Evolutionary conservation across 2,888 invertebrate species (phyloP), one percentile per base, ranked within the genome.

Genomic region (Folsomia candida): DNA sequence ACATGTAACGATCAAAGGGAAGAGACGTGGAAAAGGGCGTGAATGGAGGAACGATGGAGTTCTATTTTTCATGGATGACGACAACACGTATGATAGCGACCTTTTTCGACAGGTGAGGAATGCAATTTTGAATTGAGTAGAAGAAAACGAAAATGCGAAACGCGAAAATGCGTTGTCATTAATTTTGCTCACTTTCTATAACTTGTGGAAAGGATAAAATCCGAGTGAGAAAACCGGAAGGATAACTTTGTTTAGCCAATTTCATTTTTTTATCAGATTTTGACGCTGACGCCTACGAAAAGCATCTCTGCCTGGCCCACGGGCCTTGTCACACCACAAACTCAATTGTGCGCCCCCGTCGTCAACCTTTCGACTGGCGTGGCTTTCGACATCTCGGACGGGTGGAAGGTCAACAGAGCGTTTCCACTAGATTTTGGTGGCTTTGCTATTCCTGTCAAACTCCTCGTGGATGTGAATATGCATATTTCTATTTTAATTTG

Each of bases 401-500:
- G 89, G 0, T 91, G 89, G 89, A 87, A 88, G 0, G 89, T 88
- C 0, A 85, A 87, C 26, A 84, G 91, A 67, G 87, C 86, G 58
- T 91, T 90, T 83, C 89, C 91, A 0, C 88, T 91, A 29, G 91
- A 92, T 82, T 91, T 92, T 91, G 91, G 91, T 1, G 91, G 91
- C 0, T 91, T 92, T 83, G 91, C 91, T 1, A 86, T 91, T 18
- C 89, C 88, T 83, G 82, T 90, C 11, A 83, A 86, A 29, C 86
- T 86, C 77, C 82, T 90, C 4, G n/a, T n/a, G n/a, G n/a, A n/a
- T n/a, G n/a, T 67, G 79, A 81, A 20, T 18, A 59, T 18, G 59
- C n/a, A n/a, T n/a, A n/a, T n/a, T n/a, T n/a, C n/a, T n/a, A n/a
- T n/a, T n/a, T n/a, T n/a, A n/a, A n/a, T n/a, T n/a, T n/a, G n/a